A percentile compares a stretch with the other conserved stretches of the same genome.
These are phyloP conservation scores for Antennarius striatus DNA, from an alignment of 2,113 vertebrate genomes.

Conservation along the genomic window DNA sequence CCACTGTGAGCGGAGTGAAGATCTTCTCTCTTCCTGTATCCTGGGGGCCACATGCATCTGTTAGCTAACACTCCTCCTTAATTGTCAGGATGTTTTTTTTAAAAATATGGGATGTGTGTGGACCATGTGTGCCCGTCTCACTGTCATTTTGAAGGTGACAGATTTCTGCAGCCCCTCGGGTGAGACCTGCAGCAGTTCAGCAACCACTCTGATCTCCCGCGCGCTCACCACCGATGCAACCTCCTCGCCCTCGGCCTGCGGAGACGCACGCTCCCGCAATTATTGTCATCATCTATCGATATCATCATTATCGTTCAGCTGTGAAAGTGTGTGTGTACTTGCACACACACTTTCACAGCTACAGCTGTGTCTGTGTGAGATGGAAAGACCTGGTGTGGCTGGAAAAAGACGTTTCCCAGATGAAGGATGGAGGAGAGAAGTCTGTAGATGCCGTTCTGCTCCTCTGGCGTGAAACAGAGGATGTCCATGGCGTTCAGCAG, in stretches of 20 bases:
- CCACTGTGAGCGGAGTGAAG: conserved; percentile 91
- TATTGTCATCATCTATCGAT: conserved; percentile 29
- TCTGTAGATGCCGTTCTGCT: conserved; percentile 92
- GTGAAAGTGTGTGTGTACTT: conserved; percentile 14
- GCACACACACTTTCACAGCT: too few species aligned
- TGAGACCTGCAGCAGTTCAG: conserved; percentile 94
- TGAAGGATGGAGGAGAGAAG: conserved; percentile 95
- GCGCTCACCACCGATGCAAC: conserved; percentile 88
- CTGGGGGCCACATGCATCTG: conserved; percentile 68
- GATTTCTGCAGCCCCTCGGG: conserved; percentile 92
- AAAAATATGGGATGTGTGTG: background rate
- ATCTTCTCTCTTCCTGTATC: conserved; percentile 94
- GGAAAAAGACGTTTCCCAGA: conserved; percentile 94
- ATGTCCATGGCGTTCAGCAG: conserved; percentile 93
- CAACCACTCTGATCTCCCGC: conserved; percentile 90
- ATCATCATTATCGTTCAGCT: conserved; percentile 25
- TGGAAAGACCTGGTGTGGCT: conserved; percentile 64
- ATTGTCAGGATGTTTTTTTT: background rate
- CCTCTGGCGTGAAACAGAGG: conserved; percentile 88
- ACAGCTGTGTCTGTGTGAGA: background rate
- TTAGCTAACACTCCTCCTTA: conserved; percentile 17
- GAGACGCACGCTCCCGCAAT: conserved; percentile 9
- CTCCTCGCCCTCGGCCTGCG: conserved; percentile 89
- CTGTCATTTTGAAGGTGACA: conserved; percentile 94
- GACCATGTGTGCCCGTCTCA: conserved; percentile 66